Percentiles rank a stretch among this genome's conserved stretches.
Evolutionary conservation across 2,888 invertebrate genomes (phyloP).

Genomic region (Xestia rhomboidea): DNA sequence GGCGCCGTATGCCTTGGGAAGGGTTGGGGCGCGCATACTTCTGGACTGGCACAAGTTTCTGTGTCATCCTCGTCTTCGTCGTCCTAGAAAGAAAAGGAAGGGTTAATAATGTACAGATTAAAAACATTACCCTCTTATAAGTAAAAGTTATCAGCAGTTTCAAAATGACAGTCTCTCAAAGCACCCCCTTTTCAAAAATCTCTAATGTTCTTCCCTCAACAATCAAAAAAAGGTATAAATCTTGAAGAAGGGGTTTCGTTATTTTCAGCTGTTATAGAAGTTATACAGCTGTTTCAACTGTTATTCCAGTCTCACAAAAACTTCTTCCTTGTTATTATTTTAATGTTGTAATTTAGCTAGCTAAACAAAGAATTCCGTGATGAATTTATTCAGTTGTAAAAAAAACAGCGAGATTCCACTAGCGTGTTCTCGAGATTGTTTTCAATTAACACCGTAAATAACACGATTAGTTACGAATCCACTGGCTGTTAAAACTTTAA

Average conservation of each 20-base stretch:
- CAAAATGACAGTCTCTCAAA: background rate
- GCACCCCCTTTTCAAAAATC: background rate
- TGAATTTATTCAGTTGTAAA: background rate
- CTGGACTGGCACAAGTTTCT: slow-evolving; percentile 85
- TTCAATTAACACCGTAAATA: slow-evolving; percentile 34
- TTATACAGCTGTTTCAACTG: too few species aligned
- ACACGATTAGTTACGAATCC: slow-evolving; percentile 32
- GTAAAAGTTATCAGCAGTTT: background rate
- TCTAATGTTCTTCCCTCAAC: background rate
- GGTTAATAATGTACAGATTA: background rate
- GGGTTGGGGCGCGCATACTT: slow-evolving; percentile 85
- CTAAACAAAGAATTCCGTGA: background rate
- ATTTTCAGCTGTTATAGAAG: too few species aligned
- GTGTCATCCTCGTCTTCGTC: slow-evolving; percentile 89
- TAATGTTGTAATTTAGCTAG: background rate
- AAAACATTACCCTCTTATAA: background rate
- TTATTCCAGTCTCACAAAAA: background rate
- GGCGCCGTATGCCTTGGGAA: slow-evolving; percentile 86
- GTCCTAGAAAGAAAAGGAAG: slow-evolving; percentile 76
- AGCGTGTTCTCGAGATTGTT: slow-evolving; percentile 12
- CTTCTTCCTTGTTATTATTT: background rate
- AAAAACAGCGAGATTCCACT: slow-evolving; percentile 7
- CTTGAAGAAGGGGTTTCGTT: background rate
- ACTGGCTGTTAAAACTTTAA: slow-evolving; percentile 6
- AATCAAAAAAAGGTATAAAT: background rate